Percentiles rank a stretch among this genome's conserved stretches.
These are phyloP conservation scores for Rhea pennata DNA, from an alignment of 2,113 vertebrate species.

Conservation along the genomic window DNA sequence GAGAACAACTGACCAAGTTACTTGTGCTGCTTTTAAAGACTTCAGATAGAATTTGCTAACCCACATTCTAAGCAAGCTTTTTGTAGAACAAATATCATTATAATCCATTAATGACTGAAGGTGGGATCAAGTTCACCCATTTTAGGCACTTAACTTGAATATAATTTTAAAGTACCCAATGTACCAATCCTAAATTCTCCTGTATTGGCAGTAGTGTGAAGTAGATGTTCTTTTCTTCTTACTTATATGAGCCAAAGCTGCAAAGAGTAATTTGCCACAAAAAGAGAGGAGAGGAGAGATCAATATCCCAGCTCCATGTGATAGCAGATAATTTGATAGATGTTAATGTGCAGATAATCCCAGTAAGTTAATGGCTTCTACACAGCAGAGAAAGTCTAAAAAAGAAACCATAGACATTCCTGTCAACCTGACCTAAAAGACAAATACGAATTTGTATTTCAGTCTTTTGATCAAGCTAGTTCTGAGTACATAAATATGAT, in stretches of 20 bases:
- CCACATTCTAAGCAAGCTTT: background rate
- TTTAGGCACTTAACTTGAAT: conserved; percentile 46
- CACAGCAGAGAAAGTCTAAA: background rate
- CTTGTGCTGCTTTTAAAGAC: conserved; percentile 7
- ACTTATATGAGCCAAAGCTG: background rate
- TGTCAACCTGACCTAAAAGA: background rate
- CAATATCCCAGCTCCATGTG: background rate
- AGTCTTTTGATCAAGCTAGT: background rate
- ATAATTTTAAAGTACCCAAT: background rate
- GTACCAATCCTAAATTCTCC: background rate
- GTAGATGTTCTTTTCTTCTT: background rate
- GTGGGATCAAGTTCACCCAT: conserved; percentile 22
- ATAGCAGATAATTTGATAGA: background rate
- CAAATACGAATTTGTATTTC: background rate
- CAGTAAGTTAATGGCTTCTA: background rate
- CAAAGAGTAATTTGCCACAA: conserved; percentile 24
- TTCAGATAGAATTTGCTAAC: conserved; percentile 27
- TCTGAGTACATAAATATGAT: background rate
- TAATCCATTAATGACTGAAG: conserved; percentile 25
- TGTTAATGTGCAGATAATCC: background rate
- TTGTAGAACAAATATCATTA: conserved; percentile 20
- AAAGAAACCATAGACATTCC: background rate
- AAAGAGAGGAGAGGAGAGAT: background rate
- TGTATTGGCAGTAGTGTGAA: background rate
- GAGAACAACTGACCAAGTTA: background rate